Evolutionary conservation across 30 jellyfish, hydroid and myxozoan species (phyloP).

Genomic region (Chrysaora quinquecirrha): DNA sequence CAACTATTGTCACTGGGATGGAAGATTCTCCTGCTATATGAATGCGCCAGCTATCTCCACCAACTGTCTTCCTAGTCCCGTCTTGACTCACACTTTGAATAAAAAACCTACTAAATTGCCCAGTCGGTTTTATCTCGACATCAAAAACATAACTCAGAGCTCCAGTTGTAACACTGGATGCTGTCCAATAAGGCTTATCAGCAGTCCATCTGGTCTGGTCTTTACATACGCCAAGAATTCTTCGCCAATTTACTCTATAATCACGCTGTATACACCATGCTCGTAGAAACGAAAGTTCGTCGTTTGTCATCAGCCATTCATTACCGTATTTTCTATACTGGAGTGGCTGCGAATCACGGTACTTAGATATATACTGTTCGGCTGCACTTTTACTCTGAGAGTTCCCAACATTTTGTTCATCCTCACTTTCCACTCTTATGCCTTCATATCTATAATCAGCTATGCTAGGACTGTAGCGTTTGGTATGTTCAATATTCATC

Average conservation of each 20-base stretch:
- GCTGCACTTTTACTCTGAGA: background rate
- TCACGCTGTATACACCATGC: slow-evolving; percentile 86
- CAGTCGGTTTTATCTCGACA: slow-evolving; percentile 79
- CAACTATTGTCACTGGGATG: slow-evolving; percentile 88
- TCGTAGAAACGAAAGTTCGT: slow-evolving; percentile 42
- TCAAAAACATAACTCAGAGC: slow-evolving; percentile 54
- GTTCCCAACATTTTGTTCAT: background rate
- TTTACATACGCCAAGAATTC: slow-evolving; percentile 73
- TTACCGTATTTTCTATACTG: slow-evolving; percentile 60
- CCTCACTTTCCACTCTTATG: background rate
- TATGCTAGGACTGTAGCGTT: too few relatives aligned
- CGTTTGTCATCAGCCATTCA: slow-evolving; percentile 56
- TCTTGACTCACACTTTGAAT: slow-evolving; percentile 68
- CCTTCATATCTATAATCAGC: too few relatives aligned
- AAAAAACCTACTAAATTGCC: slow-evolving; percentile 84
- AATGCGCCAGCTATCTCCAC: slow-evolving; percentile 95
- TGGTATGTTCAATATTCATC: background rate
- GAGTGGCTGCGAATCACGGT: slow-evolving; percentile 20
- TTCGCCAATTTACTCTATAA: slow-evolving; percentile 54
- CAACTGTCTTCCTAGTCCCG: slow-evolving; percentile 63
- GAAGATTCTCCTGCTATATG: slow-evolving; percentile 82
- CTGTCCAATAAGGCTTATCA: slow-evolving; percentile 61
- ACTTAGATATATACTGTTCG: background rate
- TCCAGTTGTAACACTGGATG: slow-evolving; percentile 57
- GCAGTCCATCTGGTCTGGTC: slow-evolving; percentile 71